These are phyloP conservation scores for Onychomys torridus DNA, from an alignment of 2,797 vertebrate species.

Conservation along the genomic window DNA sequence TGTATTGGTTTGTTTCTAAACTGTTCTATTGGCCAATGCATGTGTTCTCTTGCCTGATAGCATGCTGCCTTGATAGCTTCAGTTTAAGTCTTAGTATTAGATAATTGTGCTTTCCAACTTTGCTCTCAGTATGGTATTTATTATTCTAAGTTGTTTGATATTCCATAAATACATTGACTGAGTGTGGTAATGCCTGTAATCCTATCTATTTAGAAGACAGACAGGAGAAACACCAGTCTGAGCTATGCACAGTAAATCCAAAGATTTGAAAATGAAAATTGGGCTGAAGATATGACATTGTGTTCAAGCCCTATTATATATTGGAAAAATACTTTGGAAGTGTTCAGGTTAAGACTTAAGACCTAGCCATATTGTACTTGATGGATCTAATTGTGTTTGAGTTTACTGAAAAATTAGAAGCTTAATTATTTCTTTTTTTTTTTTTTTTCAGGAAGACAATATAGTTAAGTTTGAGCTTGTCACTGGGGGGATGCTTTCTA, in stretches of 20 bases:
- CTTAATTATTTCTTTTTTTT: slow-evolving; percentile 34
- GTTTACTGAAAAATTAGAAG: slow-evolving; percentile 52
- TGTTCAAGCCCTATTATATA: not conserved
- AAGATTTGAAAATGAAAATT: not conserved
- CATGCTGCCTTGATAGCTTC: too few relatives aligned
- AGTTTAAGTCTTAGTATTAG: not conserved
- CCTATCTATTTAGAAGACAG: not conserved
- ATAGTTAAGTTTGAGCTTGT: slow-evolving; percentile 18
- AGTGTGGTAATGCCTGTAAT: not conserved
- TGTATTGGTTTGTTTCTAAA: not conserved
- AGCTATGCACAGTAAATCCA: not conserved
- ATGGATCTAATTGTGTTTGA: not conserved
- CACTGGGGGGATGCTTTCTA: not conserved
- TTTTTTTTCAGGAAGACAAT: slow-evolving; percentile 31
- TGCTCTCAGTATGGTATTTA: not conserved
- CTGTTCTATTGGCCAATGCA: not conserved
- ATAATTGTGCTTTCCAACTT: not conserved
- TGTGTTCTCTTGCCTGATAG: not conserved
- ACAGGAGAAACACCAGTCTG: not conserved
- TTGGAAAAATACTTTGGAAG: slow-evolving; percentile 22
- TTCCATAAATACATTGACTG: not conserved
- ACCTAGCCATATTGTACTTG: not conserved
- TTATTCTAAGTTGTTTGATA: not conserved
- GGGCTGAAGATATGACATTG: not conserved
- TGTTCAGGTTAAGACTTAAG: not conserved